phyloP scores from a whole-genome alignment of 2,888 invertebrate species.

The Drosophila suboccidentalis region DNA sequence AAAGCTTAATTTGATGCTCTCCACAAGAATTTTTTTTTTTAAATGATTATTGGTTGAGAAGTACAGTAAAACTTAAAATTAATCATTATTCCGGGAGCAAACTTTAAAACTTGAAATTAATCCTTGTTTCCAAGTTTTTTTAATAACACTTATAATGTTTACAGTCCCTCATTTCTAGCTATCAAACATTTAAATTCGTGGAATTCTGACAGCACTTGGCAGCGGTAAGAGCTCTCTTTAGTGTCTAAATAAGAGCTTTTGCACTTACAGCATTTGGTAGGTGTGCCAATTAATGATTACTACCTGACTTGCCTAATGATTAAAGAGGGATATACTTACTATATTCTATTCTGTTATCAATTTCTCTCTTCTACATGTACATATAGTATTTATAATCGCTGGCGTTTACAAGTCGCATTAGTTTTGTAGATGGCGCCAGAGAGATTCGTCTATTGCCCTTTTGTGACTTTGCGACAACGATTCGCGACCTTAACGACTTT shows the following conservation, averaged over 20 bases:
- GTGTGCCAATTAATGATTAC: constrained; percentile 2
- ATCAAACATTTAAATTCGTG: neutral
- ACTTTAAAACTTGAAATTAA: too few species aligned
- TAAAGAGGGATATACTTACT: too few species aligned
- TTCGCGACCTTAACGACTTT: constrained; percentile 62
- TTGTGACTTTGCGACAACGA: constrained; percentile 60
- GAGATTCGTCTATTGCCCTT: constrained; percentile 32
- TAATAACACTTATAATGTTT: too few species aligned
- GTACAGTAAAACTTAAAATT: too few species aligned
- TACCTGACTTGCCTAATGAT: neutral
- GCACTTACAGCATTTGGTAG: neutral
- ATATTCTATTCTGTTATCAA: constrained; percentile 33
- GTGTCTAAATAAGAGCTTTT: neutral
- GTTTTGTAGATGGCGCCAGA: constrained; percentile 23
- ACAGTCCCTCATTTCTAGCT: too few species aligned
- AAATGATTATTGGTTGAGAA: too few species aligned
- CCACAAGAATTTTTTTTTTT: too few species aligned
- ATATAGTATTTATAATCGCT: constrained; percentile 16
- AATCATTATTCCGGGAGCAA: too few species aligned
- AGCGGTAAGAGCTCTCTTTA: neutral
- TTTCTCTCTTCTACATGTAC: constrained; percentile 16
- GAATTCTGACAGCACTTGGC: neutral
- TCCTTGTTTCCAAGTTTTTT: too few species aligned
- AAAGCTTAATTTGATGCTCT: too few species aligned
- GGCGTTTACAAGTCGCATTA: constrained; percentile 13